Percentiles rank a stretch among this genome's conserved stretches.
Evolutionary conservation across 64 coral and sea anemone genomes (phyloP).

Genomic region (Dendrophyllia cribrosa): DNA sequence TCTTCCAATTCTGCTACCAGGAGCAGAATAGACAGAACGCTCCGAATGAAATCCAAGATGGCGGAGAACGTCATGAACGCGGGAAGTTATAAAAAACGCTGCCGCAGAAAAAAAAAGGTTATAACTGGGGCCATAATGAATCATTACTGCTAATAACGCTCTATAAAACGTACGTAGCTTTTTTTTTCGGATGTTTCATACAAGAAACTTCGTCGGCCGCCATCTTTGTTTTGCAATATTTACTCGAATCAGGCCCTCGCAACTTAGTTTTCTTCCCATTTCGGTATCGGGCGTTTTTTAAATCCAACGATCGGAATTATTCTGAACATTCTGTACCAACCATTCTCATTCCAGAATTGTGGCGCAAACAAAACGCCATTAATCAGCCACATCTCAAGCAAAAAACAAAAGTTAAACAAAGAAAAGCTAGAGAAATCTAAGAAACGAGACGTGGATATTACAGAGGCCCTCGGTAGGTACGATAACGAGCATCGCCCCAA

Average conservation of each 20-base stretch:
- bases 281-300: too few relatives aligned
- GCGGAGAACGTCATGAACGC: not conserved
- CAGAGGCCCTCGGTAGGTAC: constrained; percentile 16
- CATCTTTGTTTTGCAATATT: too few relatives aligned
- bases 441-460: constrained; percentile 28
- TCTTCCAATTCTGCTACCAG: not conserved
- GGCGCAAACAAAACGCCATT: too few relatives aligned
- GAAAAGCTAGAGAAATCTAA: constrained; percentile 1
- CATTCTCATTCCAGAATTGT: too few relatives aligned
- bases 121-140: not conserved
- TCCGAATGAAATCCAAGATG: not conserved
- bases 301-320: too few relatives aligned
- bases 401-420: constrained; percentile 12
- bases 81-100: not conserved
- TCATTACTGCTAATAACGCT: constrained; percentile 8
- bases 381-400: constrained; percentile 29
- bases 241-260: too few relatives aligned
- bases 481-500: constrained; percentile 40
- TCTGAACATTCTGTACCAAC: too few relatives aligned
- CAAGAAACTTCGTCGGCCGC: not conserved
- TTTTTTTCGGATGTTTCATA: constrained; percentile 2
- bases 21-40: too few relatives aligned
- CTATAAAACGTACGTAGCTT: not conserved
- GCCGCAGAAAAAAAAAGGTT: constrained; percentile 1
- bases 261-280: too few relatives aligned